A percentile compares a stretch with the other conserved stretches of the same genome.
These are phyloP conservation scores for Podarcis cretensis DNA, from an alignment of 2,113 vertebrate species.

Conservation along the genomic window DNA sequence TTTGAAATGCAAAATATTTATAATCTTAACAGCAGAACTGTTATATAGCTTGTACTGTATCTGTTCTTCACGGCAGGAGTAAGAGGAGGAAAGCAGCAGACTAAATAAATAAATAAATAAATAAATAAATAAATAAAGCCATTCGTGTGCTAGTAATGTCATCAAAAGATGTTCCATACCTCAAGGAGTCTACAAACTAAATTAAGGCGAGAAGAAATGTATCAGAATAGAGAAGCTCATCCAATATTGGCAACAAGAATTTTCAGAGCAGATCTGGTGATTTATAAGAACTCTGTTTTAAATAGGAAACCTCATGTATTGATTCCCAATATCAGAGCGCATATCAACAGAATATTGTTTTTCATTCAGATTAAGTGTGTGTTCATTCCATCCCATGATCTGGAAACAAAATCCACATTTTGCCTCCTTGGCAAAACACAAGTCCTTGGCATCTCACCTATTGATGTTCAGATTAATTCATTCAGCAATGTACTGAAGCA, in stretches of 20 bases:
- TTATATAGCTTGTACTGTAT: slow-evolving; percentile 1
- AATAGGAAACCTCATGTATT: neutral
- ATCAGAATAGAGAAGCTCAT: neutral
- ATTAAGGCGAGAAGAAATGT: neutral
- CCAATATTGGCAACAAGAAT: neutral
- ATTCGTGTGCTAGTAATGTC: neutral
- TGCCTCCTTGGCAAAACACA: neutral
- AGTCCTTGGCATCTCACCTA: neutral
- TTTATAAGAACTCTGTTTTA: neutral
- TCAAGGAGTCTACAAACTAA: neutral
- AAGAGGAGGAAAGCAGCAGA: neutral
- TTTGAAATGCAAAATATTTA: neutral
- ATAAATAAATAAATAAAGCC: neutral
- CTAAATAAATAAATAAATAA: neutral
- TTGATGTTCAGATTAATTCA: neutral
- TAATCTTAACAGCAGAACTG: accelerated
- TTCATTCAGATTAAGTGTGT: neutral
- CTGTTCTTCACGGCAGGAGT: neutral
- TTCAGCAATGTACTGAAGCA: neutral
- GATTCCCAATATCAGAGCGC: neutral
- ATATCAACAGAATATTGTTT: neutral
- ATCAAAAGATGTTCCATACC: neutral
- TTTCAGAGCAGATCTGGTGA: neutral
- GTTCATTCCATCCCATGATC: neutral
- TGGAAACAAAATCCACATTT: neutral